Evolutionary conservation across 2,888 invertebrate genomes (phyloP), one percentile per base, ranked within the genome.

Genomic region (Cataglyphis cursor): DNA sequence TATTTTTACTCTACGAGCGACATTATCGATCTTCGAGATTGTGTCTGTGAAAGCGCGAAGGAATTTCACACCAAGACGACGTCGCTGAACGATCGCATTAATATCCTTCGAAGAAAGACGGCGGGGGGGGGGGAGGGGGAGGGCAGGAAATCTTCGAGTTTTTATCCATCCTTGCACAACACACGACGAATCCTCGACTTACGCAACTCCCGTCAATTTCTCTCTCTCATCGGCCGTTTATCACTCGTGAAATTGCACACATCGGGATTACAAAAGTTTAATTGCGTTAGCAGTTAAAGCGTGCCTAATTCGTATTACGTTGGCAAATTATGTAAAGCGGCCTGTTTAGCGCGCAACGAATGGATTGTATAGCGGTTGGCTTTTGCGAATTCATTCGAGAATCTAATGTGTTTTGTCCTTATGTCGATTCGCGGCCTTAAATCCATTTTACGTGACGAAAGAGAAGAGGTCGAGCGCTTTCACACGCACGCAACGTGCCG

Each of bases 91-190:
- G 48, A 61, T n/a, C n/a, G 51, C 75, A 18, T 70, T 59, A 78
- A 35, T 35, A 38, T 51, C n/a, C 28, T 8, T 65, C 61, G 51
- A 51, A 24, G 15, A 35, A 44, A 74, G 24, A 65, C 54, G 35
- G 6, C 54, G 35, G 6, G 24, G 15, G 65, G 12, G n/a, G 31
- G 3, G 24, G 15, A 61, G 12, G 31, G 3, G 24, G 15, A 61
- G 15, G 15, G 3, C 28, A 57, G 59, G 57, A 76, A 81, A 88
- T 78, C 24, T 54, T 61, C n/a, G 28, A 35, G 48, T 78, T 87
- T 84, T 85, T 87, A 81, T 65, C 12, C 12, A 21, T 5, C 0
- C n/a, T 84, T 87, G 24, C 76, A 61, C 38, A 87, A 87, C 18
- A 8, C 5, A 3, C 38, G 24, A 24, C 24, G 38, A 76, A 51